Evolutionary conservation across 2,113 vertebrate species (phyloP).

Genomic region (Leucosticte australis): DNA sequence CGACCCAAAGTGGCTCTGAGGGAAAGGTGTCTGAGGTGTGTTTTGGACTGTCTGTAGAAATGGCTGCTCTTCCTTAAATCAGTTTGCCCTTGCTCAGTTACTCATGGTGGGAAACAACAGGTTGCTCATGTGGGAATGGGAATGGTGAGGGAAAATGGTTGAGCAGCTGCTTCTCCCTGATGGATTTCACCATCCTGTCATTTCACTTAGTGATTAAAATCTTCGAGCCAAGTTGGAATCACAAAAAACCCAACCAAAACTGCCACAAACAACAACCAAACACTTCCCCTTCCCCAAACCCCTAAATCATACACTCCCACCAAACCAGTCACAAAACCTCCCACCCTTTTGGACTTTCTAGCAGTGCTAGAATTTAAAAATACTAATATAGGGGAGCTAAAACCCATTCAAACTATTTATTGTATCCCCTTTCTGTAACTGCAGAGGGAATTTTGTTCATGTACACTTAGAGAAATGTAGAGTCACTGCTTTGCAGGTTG

Average conservation of each 20-base stretch:
- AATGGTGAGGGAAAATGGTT: fast-evolving
- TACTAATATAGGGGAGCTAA: not conserved
- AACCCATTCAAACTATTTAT: not conserved
- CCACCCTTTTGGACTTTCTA: not conserved
- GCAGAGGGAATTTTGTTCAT: not conserved
- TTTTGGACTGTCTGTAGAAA: not conserved
- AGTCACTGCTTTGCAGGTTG: not conserved
- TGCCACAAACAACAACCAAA: not conserved
- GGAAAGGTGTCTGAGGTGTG: not conserved
- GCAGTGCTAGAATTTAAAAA: not conserved
- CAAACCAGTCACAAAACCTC: no score
- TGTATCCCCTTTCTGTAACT: not conserved
- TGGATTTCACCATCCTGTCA: not conserved
- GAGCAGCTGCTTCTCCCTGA: not conserved
- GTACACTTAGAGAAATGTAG: not conserved
- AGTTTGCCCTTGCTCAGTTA: not conserved
- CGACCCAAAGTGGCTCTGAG: not conserved
- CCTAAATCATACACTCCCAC: not conserved
- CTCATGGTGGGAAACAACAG: fast-evolving
- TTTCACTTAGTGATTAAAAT: not conserved
- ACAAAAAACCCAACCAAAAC: not conserved
- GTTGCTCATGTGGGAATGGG: not conserved
- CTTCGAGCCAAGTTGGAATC: not conserved
- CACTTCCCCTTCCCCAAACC: not conserved
- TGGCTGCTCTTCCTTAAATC: not conserved